A percentile compares a stretch with the other conserved stretches of the same genome.
phyloP scores from a whole-genome alignment of 2,888 invertebrate species.

The Lymantria monacha region DNA sequence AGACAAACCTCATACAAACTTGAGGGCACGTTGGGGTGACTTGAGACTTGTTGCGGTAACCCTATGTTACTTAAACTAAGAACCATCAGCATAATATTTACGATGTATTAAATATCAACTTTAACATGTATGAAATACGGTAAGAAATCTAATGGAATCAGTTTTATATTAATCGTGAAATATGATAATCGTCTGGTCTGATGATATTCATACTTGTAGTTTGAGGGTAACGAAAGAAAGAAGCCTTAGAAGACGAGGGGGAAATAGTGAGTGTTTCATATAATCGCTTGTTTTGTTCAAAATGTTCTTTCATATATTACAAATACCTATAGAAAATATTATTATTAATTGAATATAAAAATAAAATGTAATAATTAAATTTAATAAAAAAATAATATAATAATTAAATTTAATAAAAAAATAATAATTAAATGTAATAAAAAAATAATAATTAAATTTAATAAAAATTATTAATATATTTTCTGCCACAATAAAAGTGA shows the following conservation, averaged over 20 bases:
- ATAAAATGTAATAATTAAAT: no score
- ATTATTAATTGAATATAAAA: no score
- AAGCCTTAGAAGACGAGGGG: conserved; percentile 60
- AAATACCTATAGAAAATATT: no score
- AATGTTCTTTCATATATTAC: not conserved
- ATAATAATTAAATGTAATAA: no score
- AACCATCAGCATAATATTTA: conserved; percentile 29
- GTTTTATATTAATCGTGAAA: conserved; percentile 53
- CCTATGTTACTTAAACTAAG: conserved; percentile 48
- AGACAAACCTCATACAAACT: conserved; percentile 63
- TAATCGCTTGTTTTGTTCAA: conserved; percentile 30
- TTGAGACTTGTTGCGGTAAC: conserved; percentile 65
- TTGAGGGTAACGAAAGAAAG: conserved; percentile 49
- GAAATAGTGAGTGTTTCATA: conserved; percentile 61
- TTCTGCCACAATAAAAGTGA: no score
- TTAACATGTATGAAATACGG: conserved; percentile 1
- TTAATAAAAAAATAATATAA: no score
- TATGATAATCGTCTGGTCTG: conserved; percentile 74
- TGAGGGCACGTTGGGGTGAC: conserved; percentile 56
- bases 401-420: no score
- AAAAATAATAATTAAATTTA: no score
- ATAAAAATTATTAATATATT: no score
- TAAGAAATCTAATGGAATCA: not conserved
- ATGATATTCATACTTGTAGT: conserved; percentile 73
- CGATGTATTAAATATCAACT: conserved; percentile 10